Conservation (phyloP, 2,113 vertebrate genomes). For the Seriola rivoliana region DNA sequence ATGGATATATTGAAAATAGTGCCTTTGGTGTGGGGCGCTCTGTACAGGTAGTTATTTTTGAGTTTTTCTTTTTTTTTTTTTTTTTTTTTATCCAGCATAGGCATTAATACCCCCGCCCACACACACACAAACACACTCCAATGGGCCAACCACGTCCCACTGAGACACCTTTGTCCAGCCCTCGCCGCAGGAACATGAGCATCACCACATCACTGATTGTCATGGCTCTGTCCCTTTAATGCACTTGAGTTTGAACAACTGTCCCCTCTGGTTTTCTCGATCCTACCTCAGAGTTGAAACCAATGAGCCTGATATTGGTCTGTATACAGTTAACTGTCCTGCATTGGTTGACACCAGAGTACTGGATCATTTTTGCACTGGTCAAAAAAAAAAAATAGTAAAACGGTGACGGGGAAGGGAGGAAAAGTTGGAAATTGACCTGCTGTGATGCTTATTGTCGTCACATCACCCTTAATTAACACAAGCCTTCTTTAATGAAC, state of each 20-base stretch:
- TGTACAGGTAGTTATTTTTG: constrained; percentile 63
- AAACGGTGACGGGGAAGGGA: constrained; percentile 6
- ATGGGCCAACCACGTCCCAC: constrained; percentile 43
- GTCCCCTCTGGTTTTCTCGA: constrained; percentile 51
- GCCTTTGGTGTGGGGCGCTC: constrained; percentile 74
- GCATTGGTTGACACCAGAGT: constrained; percentile 55
- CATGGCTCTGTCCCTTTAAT: constrained; percentile 64
- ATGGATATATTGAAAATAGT: constrained; percentile 69
- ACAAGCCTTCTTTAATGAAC: constrained; percentile 57
- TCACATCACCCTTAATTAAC: constrained; percentile 51
- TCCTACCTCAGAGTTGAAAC: constrained; percentile 77
- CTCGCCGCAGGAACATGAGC: constrained; percentile 7
- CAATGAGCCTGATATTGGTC: constrained; percentile 58
- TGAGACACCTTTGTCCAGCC: constrained; percentile 44
- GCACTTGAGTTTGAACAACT: constrained; percentile 62
- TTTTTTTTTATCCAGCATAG: constrained; percentile 19
- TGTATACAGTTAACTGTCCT: constrained; percentile 40
- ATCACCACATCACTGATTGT: constrained; percentile 52
- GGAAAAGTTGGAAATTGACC: constrained; percentile 39
- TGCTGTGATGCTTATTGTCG: constrained; percentile 63
- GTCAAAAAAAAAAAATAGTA: constrained; percentile 20
- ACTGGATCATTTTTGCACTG: constrained; percentile 62
- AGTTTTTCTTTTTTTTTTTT: constrained; percentile 18
- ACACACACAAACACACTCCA: constrained; percentile 33
- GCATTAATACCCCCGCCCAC: constrained; percentile 12